Evolutionary conservation across 2,888 invertebrate species (phyloP), one percentile per base, ranked within the genome.

Genomic region (Esperia sulphurella): DNA sequence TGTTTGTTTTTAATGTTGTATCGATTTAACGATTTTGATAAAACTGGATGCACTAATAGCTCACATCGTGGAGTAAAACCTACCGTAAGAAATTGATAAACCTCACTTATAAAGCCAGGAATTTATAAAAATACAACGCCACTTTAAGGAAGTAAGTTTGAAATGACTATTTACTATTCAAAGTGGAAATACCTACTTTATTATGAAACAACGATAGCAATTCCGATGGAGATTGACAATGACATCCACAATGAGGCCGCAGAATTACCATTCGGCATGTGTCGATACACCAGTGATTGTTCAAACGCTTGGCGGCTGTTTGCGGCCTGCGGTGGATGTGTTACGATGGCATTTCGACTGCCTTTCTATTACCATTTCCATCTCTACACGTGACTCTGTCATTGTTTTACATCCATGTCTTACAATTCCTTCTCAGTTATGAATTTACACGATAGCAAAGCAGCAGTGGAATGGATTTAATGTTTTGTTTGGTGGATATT

Each of bases 311-410:
- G 65, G 59, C 61, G 65, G 62, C 71, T 75, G 76, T 79, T 79
- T 80, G 71, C 58, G 82, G 75, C 64, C 59, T 80, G 82, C 66
- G 82, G 82, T 71, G 63, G 65, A 66, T 71, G 68, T 74, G 75
- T 76, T 75, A 72, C 77, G 64, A 67, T 70, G 72, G 67, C 78
- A 74, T 76, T 75, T 74, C 68, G 65, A 71, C 68, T 73, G 64
- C 63, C 63, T 63, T 60, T 56, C 58, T 57, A 55, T 57, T 61
- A 57, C 59, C 50, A 56, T 58, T 56, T 57, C 55, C 55, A 54
- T 60, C 57, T 64, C 55, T 54, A 45, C 46, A 55, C 53, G 53
- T 56, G 55, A 65, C 65, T 59, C 57, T 48, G 43, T 56, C 54
- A 64, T 63, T 67, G 54, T 50, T 50, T 41, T 46, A 44, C 50